phyloP scores from a whole-genome alignment of 2,888 invertebrate species.

The Sarcophaga subvicina region DNA sequence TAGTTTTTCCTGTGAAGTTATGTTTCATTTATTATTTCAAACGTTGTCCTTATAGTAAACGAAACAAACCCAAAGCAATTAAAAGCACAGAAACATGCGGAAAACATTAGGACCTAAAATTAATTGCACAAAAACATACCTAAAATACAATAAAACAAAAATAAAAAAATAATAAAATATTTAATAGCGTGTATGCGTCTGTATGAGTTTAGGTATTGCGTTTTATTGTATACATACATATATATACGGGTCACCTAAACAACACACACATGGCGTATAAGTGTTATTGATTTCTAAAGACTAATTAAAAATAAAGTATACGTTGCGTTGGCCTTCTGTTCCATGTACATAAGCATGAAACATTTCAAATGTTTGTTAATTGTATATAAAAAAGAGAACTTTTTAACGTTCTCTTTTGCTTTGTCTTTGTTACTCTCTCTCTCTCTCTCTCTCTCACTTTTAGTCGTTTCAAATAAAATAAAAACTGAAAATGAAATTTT shows the following conservation, averaged over 20 bases:
- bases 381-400: neutral
- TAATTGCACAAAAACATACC: too few relatives aligned
- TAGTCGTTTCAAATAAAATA: neutral
- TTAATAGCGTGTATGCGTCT: too few relatives aligned
- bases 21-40: too few relatives aligned
- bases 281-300: constrained; percentile 23
- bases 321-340: neutral
- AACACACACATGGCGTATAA: neutral
- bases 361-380: neutral
- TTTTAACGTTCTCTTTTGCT: neutral
- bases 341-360: neutral
- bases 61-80: neutral
- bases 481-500: neutral
- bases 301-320: constrained; percentile 29
- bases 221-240: too few relatives aligned
- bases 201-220: too few relatives aligned
- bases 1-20: too few relatives aligned
- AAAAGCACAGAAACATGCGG: neutral
- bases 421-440: too few relatives aligned
- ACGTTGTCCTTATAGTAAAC: neutral
- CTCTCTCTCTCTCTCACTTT: too few relatives aligned
- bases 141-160: neutral
- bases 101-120: too few relatives aligned
- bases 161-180: constrained; percentile 1
- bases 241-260: neutral